Conservation (phyloP, 2,888 invertebrate genomes). For the Pachliopta kotzebuea region DNA sequence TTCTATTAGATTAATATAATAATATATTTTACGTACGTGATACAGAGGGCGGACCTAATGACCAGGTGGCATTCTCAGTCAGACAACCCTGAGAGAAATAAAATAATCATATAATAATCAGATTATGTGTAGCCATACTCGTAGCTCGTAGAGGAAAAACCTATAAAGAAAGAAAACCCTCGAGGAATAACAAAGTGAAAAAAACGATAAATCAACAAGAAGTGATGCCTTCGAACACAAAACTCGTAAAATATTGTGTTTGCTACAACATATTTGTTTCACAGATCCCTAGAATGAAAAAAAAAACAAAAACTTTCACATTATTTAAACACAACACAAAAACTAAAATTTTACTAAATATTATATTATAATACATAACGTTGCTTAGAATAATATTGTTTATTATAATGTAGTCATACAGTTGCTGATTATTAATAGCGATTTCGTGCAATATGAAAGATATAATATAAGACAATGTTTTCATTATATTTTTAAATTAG, state of each 20-base stretch:
- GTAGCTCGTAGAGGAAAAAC: constrained; percentile 3
- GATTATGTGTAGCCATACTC: too few relatives aligned
- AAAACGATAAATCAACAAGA: constrained; percentile 41
- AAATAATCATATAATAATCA: too few relatives aligned
- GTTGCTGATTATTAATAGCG: too few relatives aligned
- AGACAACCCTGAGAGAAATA: too few relatives aligned
- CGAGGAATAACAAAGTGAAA: constrained; percentile 41
- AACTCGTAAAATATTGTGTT: constrained; percentile 20
- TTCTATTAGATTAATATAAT: background rate
- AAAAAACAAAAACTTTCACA: background rate
- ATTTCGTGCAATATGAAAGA: too few relatives aligned
- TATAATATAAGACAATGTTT: too few relatives aligned
- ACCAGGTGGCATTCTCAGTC: too few relatives aligned
- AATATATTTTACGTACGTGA: too few relatives aligned
- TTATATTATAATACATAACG: background rate
- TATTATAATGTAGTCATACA: too few relatives aligned
- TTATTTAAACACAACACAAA: background rate
- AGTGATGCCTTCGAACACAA: constrained; percentile 26
- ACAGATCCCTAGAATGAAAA: background rate
- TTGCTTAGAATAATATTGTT: too few relatives aligned
- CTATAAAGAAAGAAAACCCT: constrained; percentile 36
- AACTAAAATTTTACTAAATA: background rate
- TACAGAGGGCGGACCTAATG: too few relatives aligned
- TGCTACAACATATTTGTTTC: background rate
- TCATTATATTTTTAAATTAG: too few relatives aligned